Evolutionary conservation across 2,888 invertebrate species (phyloP), one percentile per base, ranked within the genome.

Genomic region (Drosophila conformis): DNA sequence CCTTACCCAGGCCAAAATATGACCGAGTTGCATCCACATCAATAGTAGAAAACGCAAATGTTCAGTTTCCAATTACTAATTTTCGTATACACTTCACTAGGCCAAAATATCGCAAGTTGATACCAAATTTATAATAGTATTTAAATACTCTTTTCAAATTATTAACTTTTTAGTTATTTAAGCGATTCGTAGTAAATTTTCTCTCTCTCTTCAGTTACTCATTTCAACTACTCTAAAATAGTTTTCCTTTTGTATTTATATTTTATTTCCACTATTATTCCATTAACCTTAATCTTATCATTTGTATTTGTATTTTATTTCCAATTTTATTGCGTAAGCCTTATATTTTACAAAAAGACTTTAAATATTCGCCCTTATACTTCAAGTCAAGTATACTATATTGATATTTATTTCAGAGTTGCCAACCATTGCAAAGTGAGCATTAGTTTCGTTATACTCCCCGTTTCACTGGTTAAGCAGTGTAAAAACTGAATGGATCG

Each of bases 401-500:
- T 36, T 31, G 21, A 21, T 21, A 2, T 53, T 21, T 35, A 25
- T 5, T 27, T 0, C 29, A n/a, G 11, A 10, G 8, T 31, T 21
- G 5, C 10, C 35, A 13, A n/a, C 4, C 5, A 11, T 3, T 42
- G 1, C 33, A 51, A 56, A 60, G 31, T 56, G 15, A 35, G n/a
- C 21, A 15, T 46, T 10, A 60, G 13, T 11, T 61, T 35, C 6
- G 31, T 18, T 29, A 36, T 53, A 35, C 49, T 51, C 58, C 5
- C 4, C 10, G 0, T 21, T 21, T 6, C 35, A 25, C 60, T 33
- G 59, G 25, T 36, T 42, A 53, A 61, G n/a, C 52, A 69, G 66
- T 52, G 68, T 42, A n/a, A 56, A 56, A 69, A 5, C 59, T 48
- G 53, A 59, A 49, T 59, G 54, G 27, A 61, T 61, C 54, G 61